Conservation (phyloP, 2,888 invertebrate species). For the Eudasyphora cyanicolor region DNA sequence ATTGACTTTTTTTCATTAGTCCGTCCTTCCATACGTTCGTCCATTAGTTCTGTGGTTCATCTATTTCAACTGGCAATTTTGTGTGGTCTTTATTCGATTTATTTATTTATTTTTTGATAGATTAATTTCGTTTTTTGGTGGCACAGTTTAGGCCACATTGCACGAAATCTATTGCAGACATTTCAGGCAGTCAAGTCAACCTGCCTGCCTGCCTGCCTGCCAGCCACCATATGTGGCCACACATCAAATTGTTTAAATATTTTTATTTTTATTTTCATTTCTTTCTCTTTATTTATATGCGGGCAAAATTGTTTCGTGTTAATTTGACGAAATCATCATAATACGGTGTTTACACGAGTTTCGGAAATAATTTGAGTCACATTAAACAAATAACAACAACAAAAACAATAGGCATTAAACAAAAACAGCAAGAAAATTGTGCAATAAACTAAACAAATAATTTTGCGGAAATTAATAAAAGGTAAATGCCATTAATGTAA, state of each 20-base stretch:
- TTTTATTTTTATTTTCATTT: no score
- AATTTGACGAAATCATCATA: constrained; percentile 16
- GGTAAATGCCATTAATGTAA: no score
- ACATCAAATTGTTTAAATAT: background rate
- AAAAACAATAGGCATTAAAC: no score
- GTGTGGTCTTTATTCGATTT: background rate
- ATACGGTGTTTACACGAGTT: no score
- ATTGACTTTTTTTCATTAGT: background rate
- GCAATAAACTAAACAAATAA: no score
- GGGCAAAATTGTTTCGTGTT: background rate
- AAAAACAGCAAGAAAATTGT: no score
- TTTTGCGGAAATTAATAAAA: no score
- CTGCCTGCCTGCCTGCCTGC: background rate
- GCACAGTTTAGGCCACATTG: background rate
- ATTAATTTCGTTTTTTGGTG: background rate
- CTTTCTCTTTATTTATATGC: background rate
- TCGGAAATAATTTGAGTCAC: no score
- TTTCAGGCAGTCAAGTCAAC: background rate
- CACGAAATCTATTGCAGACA: background rate
- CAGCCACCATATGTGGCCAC: background rate
- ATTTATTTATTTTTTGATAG: background rate
- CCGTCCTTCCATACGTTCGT: background rate
- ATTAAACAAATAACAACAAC: no score
- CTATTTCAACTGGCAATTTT: no score
- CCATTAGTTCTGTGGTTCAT: background rate